Percentiles rank a stretch among this genome's conserved stretches.
Evolutionary conservation across 2,888 invertebrate species (phyloP).

Genomic region (Margaritifera margaritifera): DNA sequence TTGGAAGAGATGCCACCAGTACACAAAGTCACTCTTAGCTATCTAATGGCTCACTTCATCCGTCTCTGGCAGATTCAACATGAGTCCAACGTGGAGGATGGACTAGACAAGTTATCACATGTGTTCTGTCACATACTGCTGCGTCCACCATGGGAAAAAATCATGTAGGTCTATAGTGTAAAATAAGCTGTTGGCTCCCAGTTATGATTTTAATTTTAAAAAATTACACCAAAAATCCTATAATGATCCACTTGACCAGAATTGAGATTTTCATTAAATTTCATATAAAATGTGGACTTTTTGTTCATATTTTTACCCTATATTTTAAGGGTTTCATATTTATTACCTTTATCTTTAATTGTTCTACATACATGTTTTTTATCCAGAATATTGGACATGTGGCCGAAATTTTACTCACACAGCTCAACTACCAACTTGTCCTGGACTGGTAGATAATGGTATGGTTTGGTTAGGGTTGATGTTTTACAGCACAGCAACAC

Average conservation of each 20-base stretch:
- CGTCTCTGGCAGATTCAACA: constrained; percentile 82
- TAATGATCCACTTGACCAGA: neutral
- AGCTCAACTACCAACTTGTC: too few relatives aligned
- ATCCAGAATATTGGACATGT: too few relatives aligned
- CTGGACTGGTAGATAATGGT: too few relatives aligned
- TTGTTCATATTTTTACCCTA: too few relatives aligned
- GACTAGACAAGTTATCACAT: constrained; percentile 77
- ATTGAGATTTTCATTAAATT: neutral
- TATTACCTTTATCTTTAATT: too few relatives aligned
- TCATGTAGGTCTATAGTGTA: constrained; percentile 77
- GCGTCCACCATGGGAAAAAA: constrained; percentile 84
- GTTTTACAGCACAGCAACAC: too few relatives aligned
- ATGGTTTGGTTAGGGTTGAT: too few relatives aligned
- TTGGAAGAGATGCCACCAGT: constrained; percentile 77
- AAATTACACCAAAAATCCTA: neutral
- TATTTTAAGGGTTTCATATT: too few relatives aligned
- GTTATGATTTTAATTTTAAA: neutral
- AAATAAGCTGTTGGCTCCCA: neutral
- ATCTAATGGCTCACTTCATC: constrained; percentile 82
- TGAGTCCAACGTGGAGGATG: constrained; percentile 79
- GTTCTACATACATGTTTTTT: too few relatives aligned
- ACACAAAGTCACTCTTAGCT: constrained; percentile 79
- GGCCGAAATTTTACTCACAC: too few relatives aligned
- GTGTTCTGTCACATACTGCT: constrained; percentile 83
- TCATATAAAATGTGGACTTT: too few relatives aligned